Base-by-base conservation (phyloP, 2,797 vertebrate genomes). In the Falco rusticolus region DNA sequence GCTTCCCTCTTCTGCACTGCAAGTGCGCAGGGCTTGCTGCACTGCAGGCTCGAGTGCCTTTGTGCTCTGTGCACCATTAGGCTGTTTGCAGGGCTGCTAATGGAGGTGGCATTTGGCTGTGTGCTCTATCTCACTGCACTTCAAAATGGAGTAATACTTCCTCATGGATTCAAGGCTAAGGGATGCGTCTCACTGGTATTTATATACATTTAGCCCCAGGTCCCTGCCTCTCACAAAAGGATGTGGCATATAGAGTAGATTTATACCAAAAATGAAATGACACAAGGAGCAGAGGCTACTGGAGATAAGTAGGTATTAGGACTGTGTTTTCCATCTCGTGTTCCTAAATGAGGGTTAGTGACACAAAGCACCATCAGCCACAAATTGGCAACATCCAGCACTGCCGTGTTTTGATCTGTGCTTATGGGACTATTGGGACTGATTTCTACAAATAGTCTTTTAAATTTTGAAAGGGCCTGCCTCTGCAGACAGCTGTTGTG, bases 391-490 rank as follows among this genome's bases (percentile, higher is more conserved):
- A 17, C 85, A n/a, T 69, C 61, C 79, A 86, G 61, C 60, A 6
- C 57, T 75, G 61, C 79, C 31, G 47, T 61, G 70, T 51, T 93
- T 69, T 84, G 83, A 45, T 84, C 85, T 64, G 47, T 50, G 54
- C 59, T 90, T 66, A 84, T 37, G 47, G 69, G 54, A 82, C 85
- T 88, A 31, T 12, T 68, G 76, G 76, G 94, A 72, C 50, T 31
- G 65, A 41, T 89, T 92, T 89, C 65, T 93, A 53, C 70, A 85
- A 78, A 94, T 9, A 75, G 43, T 34, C 71, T 60, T 81, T 76
- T 94, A 75, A 71, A 56, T 88, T 91, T 79, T 90, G 82, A 57
- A 74, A 84, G 43, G 18, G 37, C 24, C 59, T 78, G 11, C 21
- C 37, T 86, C 43, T 70, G 0, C 11, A 50, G 39, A 34, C 34